phyloP scores from a whole-genome alignment of 1,140 invertebrate species.

The Dreissena polymorpha region DNA sequence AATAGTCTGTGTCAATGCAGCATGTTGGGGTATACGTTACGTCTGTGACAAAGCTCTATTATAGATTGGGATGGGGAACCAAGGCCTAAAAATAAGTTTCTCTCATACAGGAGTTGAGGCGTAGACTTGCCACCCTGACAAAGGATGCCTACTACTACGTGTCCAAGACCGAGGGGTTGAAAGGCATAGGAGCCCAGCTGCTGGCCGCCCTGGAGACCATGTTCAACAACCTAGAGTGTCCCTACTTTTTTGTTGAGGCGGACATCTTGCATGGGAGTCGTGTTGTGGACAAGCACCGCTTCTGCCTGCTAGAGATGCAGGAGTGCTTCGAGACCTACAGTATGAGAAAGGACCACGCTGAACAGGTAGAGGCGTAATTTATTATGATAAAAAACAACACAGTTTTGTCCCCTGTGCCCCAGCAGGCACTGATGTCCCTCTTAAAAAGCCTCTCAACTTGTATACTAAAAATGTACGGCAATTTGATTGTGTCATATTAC shows the following conservation, averaged over 20 bases:
- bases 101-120: constrained; percentile 68
- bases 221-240: constrained; percentile 78
- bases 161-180: constrained; percentile 74
- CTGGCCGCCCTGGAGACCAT: constrained; percentile 82
- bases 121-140: constrained; percentile 74
- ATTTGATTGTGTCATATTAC: too few relatives aligned
- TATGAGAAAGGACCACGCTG: constrained; percentile 93
- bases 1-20: too few relatives aligned
- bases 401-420: too few relatives aligned
- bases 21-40: too few relatives aligned
- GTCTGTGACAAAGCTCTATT: too few relatives aligned
- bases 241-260: constrained; percentile 81
- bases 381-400: neutral
- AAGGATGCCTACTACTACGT: constrained; percentile 80
- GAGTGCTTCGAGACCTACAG: constrained; percentile 97
- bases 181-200: constrained; percentile 74
- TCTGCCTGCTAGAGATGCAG: constrained; percentile 95
- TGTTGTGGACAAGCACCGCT: constrained; percentile 88
- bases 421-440: too few relatives aligned
- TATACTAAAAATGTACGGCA: too few relatives aligned
- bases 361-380: constrained; percentile 85
- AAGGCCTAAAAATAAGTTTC: too few relatives aligned
- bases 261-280: constrained; percentile 84
- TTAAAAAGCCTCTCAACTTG: too few relatives aligned
- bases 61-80: too few relatives aligned